A percentile compares a stretch with the other conserved stretches of the same genome.
Conservation (phyloP, 1,140 invertebrate genomes). For the Trinorchestia longiramus region DNA sequence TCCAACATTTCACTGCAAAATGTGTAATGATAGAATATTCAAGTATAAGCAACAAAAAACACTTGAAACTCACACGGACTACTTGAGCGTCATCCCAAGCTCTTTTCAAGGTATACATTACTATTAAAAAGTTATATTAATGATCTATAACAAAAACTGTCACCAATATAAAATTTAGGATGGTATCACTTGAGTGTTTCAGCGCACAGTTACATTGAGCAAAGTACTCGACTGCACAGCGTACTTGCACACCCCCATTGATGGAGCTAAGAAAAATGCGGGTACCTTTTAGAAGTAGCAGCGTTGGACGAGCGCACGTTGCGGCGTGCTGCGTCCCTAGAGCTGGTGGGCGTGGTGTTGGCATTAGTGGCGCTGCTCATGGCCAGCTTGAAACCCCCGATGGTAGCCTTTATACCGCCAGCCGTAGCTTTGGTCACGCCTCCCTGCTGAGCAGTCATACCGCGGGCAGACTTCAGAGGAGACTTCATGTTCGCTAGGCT, state of each 20-base stretch:
- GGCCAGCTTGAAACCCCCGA: slow-evolving; percentile 57
- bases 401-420: slow-evolving; percentile 63
- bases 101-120: neutral
- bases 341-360: slow-evolving; percentile 57
- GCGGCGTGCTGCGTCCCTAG: slow-evolving; percentile 61
- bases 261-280: neutral
- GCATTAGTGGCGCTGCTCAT: slow-evolving; percentile 59
- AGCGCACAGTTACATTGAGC: neutral
- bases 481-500: slow-evolving; percentile 48
- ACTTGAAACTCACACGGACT: neutral
- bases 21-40: too few relatives aligned
- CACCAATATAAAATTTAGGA: neutral
- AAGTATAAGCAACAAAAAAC: too few relatives aligned
- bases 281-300: slow-evolving; percentile 63
- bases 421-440: slow-evolving; percentile 55
- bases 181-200: too few relatives aligned
- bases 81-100: neutral
- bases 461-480: slow-evolving; percentile 41
- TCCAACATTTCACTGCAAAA: too few relatives aligned
- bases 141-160: neutral
- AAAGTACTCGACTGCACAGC: neutral
- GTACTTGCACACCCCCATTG: too few relatives aligned
- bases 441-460: slow-evolving; percentile 54
- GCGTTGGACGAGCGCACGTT: slow-evolving; percentile 62
- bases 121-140: neutral